Evolutionary conservation across 2,797 vertebrate species (phyloP), one percentile per base, ranked within the genome.

Genomic region (Argyrosomus regius): DNA sequence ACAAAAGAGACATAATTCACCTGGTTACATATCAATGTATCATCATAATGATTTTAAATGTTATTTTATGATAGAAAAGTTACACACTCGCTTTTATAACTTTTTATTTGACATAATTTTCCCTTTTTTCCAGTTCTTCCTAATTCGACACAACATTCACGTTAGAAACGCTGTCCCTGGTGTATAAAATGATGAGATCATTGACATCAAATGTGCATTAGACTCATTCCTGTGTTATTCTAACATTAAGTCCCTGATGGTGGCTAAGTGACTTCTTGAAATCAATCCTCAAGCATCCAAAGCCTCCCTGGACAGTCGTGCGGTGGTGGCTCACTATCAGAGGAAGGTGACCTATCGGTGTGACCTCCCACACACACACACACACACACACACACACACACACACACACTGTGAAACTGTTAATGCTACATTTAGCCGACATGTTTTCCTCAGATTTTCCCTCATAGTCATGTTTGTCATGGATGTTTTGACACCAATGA

Each of bases 281-380:
- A 43, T 31, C 16, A 18, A 39, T 45, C 24, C 6, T 16, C 1
- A 41, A 49, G 46, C 3, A 11, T 50, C 53, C 5, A 39, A 43
- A 39, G 24, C 53, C 14, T 50, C 22, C 7, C 93, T 95, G 26
- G 72, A 96, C 91, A 0, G 94, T 93, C 94, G 82, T 91, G 92
- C 89, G 94, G 93, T 83, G 94, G 46, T 66, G 96, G 91, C 52
- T 94, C 93, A 7, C 94, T 94, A 1, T 96, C 95, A 0, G 45
- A 77, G 96, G 94, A 35, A 96, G 10, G 80, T 81, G 83, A 96
- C 94, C 2, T 85, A 0, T 95, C 87, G 17, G 22, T 52, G 54
- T 64, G 78, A 78, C 49, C 63, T 61, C 76, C 35, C 35, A 39
- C 35, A 39, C 31, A 31, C 31, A 31, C 31, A 31, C 31, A 31